phyloP scores from a whole-genome alignment of 2,888 invertebrate species.

The Trissonchulus latispiculum region DNA sequence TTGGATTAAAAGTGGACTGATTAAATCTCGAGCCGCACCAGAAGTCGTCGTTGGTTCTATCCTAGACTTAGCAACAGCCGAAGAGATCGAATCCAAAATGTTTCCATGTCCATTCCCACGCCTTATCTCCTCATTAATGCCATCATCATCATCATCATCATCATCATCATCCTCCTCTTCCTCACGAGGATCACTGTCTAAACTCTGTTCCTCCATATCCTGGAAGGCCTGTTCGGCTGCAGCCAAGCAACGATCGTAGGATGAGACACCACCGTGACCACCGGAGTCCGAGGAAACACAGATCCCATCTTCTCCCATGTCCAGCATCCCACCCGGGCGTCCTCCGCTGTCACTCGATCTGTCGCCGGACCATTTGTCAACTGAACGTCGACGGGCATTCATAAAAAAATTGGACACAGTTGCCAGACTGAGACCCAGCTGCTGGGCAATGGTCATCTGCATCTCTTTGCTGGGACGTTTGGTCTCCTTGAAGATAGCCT shows the following conservation, averaged over 20 bases:
- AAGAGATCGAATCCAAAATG: no score
- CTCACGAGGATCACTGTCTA: neutral
- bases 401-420: slow-evolving; percentile 99
- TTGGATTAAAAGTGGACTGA: neutral
- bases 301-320: neutral
- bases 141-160: neutral
- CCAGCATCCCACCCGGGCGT: neutral
- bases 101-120: no score
- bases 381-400: slow-evolving; percentile 85
- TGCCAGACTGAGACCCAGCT: slow-evolving; percentile 87
- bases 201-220: neutral
- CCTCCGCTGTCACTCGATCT: no score
- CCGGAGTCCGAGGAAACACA: no score
- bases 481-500: slow-evolving; percentile 99
- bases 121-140: no score
- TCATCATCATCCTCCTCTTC: neutral
- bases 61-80: no score
- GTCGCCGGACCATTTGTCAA: slow-evolving; percentile 67
- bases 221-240: neutral
- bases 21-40: no score
- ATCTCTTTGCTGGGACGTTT: slow-evolving; percentile 98
- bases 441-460: slow-evolving; percentile 97
- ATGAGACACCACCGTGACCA: neutral
- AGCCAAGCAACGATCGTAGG: neutral
- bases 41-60: neutral